These are phyloP conservation scores for Camelus dromedarius DNA, from an alignment of 2,113 vertebrate species.

Conservation along the genomic window DNA sequence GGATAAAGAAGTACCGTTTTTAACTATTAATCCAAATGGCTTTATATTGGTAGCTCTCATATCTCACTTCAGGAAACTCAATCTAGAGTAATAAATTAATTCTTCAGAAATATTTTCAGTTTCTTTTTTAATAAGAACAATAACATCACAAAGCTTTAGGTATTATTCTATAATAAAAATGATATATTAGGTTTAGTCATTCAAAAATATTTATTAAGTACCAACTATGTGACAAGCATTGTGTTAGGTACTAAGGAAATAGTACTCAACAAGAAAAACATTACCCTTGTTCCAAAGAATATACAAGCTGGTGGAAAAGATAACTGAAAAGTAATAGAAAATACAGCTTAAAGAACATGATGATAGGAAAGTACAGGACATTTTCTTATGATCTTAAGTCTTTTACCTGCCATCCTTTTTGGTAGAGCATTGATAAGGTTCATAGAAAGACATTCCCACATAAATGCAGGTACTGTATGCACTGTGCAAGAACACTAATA, in stretches of 20 bases:
- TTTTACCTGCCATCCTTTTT: not conserved
- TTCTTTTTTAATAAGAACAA: not conserved
- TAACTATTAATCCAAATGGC: not conserved
- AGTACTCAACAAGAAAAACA: not conserved
- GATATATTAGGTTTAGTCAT: not conserved
- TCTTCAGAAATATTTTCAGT: not conserved
- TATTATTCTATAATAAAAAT: not conserved
- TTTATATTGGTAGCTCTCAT: not conserved
- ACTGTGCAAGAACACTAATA: not conserved
- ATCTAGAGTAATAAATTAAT: not conserved
- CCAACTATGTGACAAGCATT: not conserved
- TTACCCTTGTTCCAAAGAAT: not conserved
- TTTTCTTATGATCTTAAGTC: not conserved
- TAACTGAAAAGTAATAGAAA: not conserved
- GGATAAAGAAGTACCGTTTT: not conserved
- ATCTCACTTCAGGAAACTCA: not conserved
- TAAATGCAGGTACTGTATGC: not conserved
- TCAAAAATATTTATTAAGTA: constrained; percentile 17
- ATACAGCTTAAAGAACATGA: not conserved
- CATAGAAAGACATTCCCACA: not conserved
- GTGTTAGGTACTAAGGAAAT: not conserved
- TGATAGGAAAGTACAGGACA: not conserved
- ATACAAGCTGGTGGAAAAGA: not conserved
- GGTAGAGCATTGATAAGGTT: not conserved
- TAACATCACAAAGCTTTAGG: not conserved